Percentiles rank a stretch among this genome's conserved stretches.
Conservation (phyloP, 2,797 vertebrate genomes). For the Schizopygopsis malacanthus region DNA sequence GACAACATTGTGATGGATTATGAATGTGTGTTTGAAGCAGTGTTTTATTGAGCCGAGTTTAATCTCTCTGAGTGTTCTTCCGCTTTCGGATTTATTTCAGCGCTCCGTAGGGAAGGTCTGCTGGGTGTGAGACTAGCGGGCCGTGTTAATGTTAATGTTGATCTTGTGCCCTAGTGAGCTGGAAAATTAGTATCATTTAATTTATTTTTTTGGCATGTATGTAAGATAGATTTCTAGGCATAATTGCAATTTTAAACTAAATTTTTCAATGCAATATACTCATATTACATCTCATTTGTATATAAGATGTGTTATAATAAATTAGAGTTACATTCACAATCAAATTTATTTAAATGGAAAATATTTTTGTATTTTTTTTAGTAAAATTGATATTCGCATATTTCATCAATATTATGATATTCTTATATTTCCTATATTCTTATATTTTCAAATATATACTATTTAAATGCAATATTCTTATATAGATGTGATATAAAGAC, state of each 20-base stretch:
- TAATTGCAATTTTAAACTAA: too few relatives aligned
- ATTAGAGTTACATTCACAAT: too few relatives aligned
- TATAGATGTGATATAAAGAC: too few relatives aligned
- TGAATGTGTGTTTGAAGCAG: neutral
- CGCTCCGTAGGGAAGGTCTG: neutral
- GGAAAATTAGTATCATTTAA: neutral
- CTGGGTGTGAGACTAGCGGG: neutral
- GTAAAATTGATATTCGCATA: too few relatives aligned
- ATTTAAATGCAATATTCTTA: too few relatives aligned
- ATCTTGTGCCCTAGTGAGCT: neutral
- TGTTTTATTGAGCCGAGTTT: neutral
- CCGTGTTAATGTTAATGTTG: neutral
- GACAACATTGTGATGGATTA: neutral
- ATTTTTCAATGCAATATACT: neutral
- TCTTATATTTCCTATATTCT: neutral
- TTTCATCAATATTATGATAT: neutral
- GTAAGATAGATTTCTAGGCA: too few relatives aligned
- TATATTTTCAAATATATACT: too few relatives aligned
- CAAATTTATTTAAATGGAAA: neutral
- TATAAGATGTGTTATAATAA: too few relatives aligned
- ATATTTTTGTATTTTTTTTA: too few relatives aligned
- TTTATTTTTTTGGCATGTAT: too few relatives aligned
- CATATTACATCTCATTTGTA: too few relatives aligned
- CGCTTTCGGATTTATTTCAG: neutral
- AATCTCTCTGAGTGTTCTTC: neutral